phyloP scores from a whole-genome alignment of 2,797 vertebrate species.

The Mormyrus hasselquistii region DNA sequence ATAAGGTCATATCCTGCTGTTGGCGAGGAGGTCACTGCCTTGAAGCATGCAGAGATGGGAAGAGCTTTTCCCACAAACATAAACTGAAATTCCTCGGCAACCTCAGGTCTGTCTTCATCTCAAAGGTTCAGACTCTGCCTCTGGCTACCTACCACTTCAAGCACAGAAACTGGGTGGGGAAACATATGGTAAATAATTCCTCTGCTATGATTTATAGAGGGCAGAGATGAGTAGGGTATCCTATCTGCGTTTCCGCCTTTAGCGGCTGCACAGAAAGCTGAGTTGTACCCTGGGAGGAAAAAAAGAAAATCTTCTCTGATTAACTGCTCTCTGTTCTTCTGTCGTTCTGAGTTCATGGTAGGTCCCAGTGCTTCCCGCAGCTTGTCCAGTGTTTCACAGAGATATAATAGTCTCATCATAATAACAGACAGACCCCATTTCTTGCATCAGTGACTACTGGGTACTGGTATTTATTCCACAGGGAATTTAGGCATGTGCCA shows the following conservation, averaged over 20 bases:
- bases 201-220: not conserved
- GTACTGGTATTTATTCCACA: not conserved
- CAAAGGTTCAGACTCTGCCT: not conserved
- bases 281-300: not conserved
- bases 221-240: not conserved
- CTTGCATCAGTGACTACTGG: not conserved
- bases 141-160: slow-evolving; percentile 8
- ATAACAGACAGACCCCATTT: slow-evolving; percentile 13
- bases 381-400: not conserved
- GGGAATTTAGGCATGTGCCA: not conserved
- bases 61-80: not conserved
- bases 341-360: not conserved
- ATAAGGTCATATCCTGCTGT: not conserved
- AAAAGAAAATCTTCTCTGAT: not conserved
- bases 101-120: not conserved
- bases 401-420: slow-evolving; percentile 14
- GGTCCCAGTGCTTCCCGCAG: not conserved
- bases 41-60: not conserved
- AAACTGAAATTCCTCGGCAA: not conserved
- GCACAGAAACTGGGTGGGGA: slow-evolving; percentile 7
- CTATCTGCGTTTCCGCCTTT: not conserved
- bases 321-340: not conserved
- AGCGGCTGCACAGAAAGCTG: not conserved
- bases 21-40: not conserved
- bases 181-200: slow-evolving; percentile 4